Conservation (phyloP, 2,888 invertebrate species). For the Drosophila basisetae region DNA sequence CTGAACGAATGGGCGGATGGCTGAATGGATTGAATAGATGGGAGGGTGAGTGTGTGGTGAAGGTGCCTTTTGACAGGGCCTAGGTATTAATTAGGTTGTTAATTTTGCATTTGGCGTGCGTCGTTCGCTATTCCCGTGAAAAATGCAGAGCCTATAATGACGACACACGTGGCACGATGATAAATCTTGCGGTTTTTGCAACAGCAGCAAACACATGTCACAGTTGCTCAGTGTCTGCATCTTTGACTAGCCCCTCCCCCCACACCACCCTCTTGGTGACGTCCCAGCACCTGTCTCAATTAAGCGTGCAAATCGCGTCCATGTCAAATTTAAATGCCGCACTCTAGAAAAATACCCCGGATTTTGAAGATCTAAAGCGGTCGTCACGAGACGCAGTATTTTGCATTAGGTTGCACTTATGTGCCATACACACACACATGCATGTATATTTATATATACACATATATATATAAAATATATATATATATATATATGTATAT, state of each 20-base stretch:
- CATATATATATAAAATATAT: neutral
- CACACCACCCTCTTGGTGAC: neutral
- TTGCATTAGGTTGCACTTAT: neutral
- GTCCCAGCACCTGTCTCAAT: constrained; percentile 77
- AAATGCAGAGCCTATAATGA: constrained; percentile 56
- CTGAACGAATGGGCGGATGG: constrained; percentile 10
- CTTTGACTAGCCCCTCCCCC: constrained; percentile 17
- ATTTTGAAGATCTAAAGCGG: constrained; percentile 63
- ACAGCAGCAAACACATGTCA: constrained; percentile 74
- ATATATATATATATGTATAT: neutral
- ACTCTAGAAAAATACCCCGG: constrained; percentile 50
- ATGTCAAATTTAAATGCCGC: constrained; percentile 75
- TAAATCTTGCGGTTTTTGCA: constrained; percentile 76
- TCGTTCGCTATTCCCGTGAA: constrained; percentile 79
- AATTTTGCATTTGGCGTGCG: constrained; percentile 83
- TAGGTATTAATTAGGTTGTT: constrained; percentile 84
- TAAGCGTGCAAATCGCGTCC: constrained; percentile 80
- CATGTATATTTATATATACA: neutral
- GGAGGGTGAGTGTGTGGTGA: constrained; percentile 37
- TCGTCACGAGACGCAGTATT: constrained; percentile 31
- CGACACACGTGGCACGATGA: constrained; percentile 75
- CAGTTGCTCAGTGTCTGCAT: constrained; percentile 48
- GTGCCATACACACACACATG: neutral
- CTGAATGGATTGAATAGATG: constrained; percentile 11
- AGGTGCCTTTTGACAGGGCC: constrained; percentile 54